These are phyloP conservation scores for Formicarius rufipectus DNA, from an alignment of 2,113 vertebrate species.

Conservation along the genomic window DNA sequence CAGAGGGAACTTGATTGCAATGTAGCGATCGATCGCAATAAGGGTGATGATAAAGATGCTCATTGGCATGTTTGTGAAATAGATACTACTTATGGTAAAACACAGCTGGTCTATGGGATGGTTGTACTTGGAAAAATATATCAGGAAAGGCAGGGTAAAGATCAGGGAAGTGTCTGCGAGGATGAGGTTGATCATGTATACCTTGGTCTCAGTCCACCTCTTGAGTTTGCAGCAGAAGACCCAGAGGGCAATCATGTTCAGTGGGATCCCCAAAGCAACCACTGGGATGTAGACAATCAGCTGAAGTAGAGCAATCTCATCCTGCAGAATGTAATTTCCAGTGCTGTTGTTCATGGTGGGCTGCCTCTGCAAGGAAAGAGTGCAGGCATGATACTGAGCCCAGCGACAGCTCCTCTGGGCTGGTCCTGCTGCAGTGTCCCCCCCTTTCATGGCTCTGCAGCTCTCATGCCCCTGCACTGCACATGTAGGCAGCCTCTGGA, in stretches of 20 bases:
- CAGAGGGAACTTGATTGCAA: slow-evolving; percentile 78
- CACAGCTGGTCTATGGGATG: neutral
- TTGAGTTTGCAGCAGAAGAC: slow-evolving; percentile 69
- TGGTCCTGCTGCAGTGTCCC: neutral
- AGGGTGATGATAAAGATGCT: slow-evolving; percentile 71
- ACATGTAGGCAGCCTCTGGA: neutral
- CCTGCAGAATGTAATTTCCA: accelerated
- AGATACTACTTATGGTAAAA: slow-evolving; percentile 11
- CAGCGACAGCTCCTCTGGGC: accelerated
- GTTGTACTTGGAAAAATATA: neutral
- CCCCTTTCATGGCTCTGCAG: neutral
- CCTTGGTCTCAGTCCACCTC: slow-evolving; percentile 72
- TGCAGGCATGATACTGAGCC: neutral
- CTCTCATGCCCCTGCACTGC: accelerated
- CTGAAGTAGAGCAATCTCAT: neutral
- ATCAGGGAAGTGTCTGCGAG: slow-evolving; percentile 71
- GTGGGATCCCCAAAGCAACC: slow-evolving; percentile 55
- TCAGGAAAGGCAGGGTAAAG: slow-evolving; percentile 69
- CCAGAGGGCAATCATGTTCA: slow-evolving; percentile 72
- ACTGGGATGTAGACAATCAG: neutral
- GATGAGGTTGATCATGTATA: slow-evolving; percentile 79
- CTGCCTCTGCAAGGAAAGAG: neutral
- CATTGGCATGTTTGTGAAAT: slow-evolving; percentile 76
- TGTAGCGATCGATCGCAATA: slow-evolving; percentile 76
- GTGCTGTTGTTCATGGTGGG: neutral